Evolutionary conservation across 2,888 invertebrate species (phyloP).

Genomic region (Acanthosepion esculentum): DNA sequence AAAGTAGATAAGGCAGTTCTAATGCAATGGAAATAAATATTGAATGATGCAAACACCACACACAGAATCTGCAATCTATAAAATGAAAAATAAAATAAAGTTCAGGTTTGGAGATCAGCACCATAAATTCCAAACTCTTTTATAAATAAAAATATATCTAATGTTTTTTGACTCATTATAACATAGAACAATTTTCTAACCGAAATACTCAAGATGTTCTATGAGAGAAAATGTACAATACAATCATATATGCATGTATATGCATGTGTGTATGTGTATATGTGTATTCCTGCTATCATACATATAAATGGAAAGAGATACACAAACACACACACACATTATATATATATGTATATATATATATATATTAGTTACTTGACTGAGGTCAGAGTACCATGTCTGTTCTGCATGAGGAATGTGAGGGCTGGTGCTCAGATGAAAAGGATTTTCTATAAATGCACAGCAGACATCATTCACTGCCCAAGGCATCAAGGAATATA

Average conservation of each 20-base stretch:
- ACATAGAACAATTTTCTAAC: background rate
- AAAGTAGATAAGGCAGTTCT: conserved; percentile 6
- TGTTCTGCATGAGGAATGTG: too few relatives aligned
- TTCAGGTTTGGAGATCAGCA: background rate
- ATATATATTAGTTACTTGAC: background rate
- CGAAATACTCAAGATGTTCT: background rate
- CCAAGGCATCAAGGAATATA: too few relatives aligned
- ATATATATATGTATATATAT: background rate
- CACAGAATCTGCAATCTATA: background rate
- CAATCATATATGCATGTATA: background rate
- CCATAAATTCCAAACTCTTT: background rate
- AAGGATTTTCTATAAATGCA: too few relatives aligned
- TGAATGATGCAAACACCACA: background rate
- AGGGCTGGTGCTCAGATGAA: too few relatives aligned
- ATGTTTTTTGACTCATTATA: background rate
- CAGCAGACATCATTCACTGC: too few relatives aligned
- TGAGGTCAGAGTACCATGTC: too few relatives aligned
- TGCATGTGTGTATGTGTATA: background rate
- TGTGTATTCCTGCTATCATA: background rate
- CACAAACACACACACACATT: background rate
- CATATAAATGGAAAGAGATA: background rate
- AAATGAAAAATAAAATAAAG: background rate
- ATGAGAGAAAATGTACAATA: background rate
- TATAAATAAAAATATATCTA: conserved; percentile 11
- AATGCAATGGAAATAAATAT: conserved; percentile 33